These are phyloP conservation scores for Andricus curvator DNA, from an alignment of 2,888 invertebrate genomes.

Conservation along the genomic window DNA sequence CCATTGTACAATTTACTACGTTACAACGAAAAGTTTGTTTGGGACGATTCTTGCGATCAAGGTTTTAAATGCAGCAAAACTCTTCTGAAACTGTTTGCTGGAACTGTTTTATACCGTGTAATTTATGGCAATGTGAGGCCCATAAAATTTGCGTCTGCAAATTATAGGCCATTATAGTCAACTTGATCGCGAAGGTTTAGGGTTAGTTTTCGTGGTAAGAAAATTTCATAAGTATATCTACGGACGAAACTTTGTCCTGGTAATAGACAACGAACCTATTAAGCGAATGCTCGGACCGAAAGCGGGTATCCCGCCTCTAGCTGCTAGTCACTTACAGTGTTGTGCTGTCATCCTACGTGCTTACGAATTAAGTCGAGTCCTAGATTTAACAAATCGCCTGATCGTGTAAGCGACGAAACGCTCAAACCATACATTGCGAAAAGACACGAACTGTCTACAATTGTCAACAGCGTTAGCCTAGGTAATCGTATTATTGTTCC, in stretches of 20 bases:
- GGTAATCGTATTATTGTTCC: conserved; percentile 48
- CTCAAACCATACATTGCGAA: conserved; percentile 46
- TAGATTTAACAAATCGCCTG: conserved; percentile 48
- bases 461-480: conserved; percentile 41
- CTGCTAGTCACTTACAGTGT: conserved; percentile 55
- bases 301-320: conserved; percentile 56
- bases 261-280: conserved; percentile 54
- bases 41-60: no score
- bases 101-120: conserved; percentile 60
- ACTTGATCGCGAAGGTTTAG: conserved; percentile 52
- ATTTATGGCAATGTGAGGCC: conserved; percentile 55
- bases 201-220: conserved; percentile 5
- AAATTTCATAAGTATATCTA: conserved; percentile 61
- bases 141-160: conserved; percentile 58
- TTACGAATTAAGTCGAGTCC: conserved; percentile 54
- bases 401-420: conserved; percentile 30
- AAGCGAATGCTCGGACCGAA: conserved; percentile 56
- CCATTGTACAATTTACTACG: no score
- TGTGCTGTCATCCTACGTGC: conserved; percentile 56
- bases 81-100: no score
- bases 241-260: conserved; percentile 52
- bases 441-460: conserved; percentile 36
- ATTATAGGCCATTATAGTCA: no score
- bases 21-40: no score
- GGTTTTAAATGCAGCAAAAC: no score